Percentiles rank a stretch among this genome's conserved stretches.
Conservation (phyloP, 2,113 vertebrate genomes). For the Reinhardtius hippoglossoides region DNA sequence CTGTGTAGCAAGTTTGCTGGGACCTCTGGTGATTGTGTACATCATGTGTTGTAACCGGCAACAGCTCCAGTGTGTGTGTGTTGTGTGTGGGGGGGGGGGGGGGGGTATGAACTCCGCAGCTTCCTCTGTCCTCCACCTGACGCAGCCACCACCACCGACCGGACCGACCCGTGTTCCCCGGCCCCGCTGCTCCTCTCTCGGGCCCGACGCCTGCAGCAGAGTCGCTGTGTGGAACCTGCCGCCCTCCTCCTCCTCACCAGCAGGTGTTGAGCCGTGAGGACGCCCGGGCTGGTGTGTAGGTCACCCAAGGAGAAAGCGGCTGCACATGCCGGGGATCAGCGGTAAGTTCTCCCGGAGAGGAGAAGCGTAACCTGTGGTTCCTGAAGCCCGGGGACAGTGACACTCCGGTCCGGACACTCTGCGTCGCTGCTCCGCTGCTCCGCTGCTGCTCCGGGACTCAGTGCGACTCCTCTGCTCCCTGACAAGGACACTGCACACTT, state of each 20-base stretch:
- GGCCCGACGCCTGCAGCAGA: slow-evolving; percentile 30
- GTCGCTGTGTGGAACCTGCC: slow-evolving; percentile 19
- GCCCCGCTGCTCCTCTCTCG: slow-evolving; percentile 55
- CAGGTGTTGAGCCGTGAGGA: slow-evolving; percentile 39
- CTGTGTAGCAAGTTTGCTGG: slow-evolving; percentile 93
- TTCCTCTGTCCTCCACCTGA: slow-evolving; percentile 15
- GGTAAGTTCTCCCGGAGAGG: neutral
- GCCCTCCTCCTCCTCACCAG: slow-evolving; percentile 17
- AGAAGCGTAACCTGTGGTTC: neutral
- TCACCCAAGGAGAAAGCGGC: slow-evolving; percentile 76
- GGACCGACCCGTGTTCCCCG: neutral
- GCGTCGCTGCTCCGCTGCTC: neutral
- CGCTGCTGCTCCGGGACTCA: neutral
- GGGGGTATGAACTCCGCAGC: neutral
- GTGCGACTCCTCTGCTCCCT: neutral
- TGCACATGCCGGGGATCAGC: slow-evolving; percentile 46
- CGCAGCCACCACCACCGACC: slow-evolving; percentile 34
- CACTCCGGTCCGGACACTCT: slow-evolving; percentile 17
- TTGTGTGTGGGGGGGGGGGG: too few species aligned
- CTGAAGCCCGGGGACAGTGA: slow-evolving; percentile 15
- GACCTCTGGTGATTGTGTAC: slow-evolving; percentile 94
- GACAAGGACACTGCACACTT: slow-evolving; percentile 53
- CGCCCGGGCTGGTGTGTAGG: slow-evolving; percentile 60
- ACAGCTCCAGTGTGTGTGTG: neutral
- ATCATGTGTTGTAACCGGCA: slow-evolving; percentile 76